Base-by-base conservation (phyloP, 2,797 vertebrate genomes). In the Delichon dasypus region DNA sequence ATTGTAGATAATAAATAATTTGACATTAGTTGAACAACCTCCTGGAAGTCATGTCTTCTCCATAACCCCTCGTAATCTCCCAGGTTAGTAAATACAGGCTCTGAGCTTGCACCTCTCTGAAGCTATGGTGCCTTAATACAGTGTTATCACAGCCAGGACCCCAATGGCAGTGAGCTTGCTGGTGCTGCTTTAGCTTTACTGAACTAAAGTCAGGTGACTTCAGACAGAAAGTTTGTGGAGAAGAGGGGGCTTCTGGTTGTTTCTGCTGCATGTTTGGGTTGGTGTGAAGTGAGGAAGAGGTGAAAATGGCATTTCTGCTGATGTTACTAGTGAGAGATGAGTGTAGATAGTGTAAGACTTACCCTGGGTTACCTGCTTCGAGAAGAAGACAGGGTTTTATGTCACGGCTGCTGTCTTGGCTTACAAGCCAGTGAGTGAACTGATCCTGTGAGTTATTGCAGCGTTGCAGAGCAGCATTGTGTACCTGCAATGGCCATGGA, bases 241-340 rank as follows among this genome's bases (percentile, higher is more conserved):
- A 57, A 34, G 20, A 53, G 9, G 1, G 4, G 1, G 1, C 22
- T 50, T n/a, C 53, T 53, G 68, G 16, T 68, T 1, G 2, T 16
- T 26, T 66, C 19, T 74, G 44, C 9, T 51, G 16, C 0, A 0
- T 44, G 16, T 64, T 62, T 1, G 11, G 2, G 10, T 50, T 16
- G 18, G 21, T 50, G 20, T 50, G 21, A 85, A 38, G 23, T 27
- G 70, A 74, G 32, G 34, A 38, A 26, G 0, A 9, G 42, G 9
- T 13, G 14, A 67, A 6, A 74, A 16, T 0, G 5, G 11, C 16
- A 7, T 85, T 67, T 82, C 29, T 48, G n/a, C 60, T 54, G 1
- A 11, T 26, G 3, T 13, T 77, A 18, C 22, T 55, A 11, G 15
- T 64, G 29, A 72, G 26, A 53, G 12, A 5, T 30, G 22, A 45